Conservation (phyloP, 2,797 vertebrate genomes). For the Aythya fuligula region DNA sequence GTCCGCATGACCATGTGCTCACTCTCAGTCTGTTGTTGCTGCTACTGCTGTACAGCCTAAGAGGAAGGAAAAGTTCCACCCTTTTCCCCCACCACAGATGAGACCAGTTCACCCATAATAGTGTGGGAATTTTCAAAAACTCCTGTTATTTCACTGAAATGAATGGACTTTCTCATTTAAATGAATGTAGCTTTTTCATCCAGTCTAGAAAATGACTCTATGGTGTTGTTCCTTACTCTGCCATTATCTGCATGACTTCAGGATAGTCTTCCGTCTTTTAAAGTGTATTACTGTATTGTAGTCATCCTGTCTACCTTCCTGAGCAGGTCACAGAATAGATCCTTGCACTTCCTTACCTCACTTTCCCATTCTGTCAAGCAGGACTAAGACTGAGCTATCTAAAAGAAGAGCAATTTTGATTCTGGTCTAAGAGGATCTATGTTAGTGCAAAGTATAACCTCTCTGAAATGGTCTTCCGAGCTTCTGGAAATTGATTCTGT, state of each 20-base stretch:
- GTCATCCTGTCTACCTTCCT: background rate
- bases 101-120: background rate
- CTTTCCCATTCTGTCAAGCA: background rate
- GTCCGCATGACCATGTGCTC: fast-evolving
- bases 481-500: background rate
- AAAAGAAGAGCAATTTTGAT: background rate
- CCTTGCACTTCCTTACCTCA: background rate
- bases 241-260: background rate
- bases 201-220: background rate
- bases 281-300: background rate
- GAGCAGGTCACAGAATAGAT: background rate
- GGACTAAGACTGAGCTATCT: background rate
- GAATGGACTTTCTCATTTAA: background rate
- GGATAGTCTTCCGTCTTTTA: background rate
- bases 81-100: background rate
- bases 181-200: background rate
- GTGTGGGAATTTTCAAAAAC: background rate
- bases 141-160: background rate
- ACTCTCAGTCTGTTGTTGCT: background rate
- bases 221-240: background rate
- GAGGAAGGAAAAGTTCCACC: background rate
- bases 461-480: background rate
- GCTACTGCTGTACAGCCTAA: background rate
- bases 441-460: background rate
- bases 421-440: background rate